Evolutionary conservation across 2,797 vertebrate species (phyloP).

Genomic region (Ctenopoma multispine): DNA sequence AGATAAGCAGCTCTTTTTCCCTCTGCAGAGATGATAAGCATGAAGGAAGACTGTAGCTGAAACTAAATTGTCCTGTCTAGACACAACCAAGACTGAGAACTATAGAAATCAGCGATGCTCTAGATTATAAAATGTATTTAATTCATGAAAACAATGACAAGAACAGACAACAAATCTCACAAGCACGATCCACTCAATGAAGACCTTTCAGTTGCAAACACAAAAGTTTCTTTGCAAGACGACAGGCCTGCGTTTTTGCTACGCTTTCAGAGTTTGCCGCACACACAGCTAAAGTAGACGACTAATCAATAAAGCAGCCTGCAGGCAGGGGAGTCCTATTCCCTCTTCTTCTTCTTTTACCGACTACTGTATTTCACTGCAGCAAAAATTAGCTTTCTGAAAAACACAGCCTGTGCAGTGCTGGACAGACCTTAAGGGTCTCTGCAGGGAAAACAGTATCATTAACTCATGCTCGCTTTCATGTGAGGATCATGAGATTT

Average conservation of each 20-base stretch:
- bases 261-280: conserved; percentile 68
- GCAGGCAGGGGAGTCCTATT: conserved; percentile 69
- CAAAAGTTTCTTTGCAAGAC: conserved; percentile 32
- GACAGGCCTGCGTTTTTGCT: conserved; percentile 43
- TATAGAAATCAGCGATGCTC: neutral
- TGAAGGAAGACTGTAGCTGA: conserved; percentile 14
- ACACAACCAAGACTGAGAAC: conserved; percentile 14
- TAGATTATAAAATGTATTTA: neutral
- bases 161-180: neutral
- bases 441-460: conserved; percentile 18
- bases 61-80: conserved; percentile 32
- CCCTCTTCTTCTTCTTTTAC: conserved; percentile 50
- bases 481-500: conserved; percentile 30
- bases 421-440: conserved; percentile 12
- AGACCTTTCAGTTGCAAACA: conserved; percentile 17
- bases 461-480: conserved; percentile 4
- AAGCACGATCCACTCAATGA: neutral
- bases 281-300: conserved; percentile 74
- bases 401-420: conserved; percentile 41
- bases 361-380: conserved; percentile 73
- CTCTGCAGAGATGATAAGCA: conserved; percentile 22
- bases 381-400: conserved; percentile 73
- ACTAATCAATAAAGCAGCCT: conserved; percentile 79
- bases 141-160: neutral
- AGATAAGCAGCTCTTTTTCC: conserved; percentile 28